Conservation (phyloP, 2,797 vertebrate species). For the Anniella stebbinsi region DNA sequence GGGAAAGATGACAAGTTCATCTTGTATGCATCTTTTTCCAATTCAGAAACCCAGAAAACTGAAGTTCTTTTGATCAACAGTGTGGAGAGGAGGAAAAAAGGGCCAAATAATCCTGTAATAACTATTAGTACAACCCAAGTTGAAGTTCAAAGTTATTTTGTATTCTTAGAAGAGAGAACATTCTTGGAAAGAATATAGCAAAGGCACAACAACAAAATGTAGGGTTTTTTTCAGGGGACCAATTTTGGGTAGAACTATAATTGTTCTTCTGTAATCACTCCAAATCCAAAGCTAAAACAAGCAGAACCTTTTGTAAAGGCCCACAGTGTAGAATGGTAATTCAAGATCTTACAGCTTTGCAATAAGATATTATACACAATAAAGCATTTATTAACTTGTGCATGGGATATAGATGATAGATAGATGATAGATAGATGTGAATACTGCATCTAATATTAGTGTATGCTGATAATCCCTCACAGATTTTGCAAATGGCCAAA, state of each 20-base stretch:
- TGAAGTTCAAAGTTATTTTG: background rate
- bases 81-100: background rate
- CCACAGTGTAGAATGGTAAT: background rate
- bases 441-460: background rate
- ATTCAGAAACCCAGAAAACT: constrained; percentile 10
- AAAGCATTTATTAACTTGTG: background rate
- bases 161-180: background rate
- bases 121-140: constrained; percentile 1
- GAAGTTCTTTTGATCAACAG: constrained; percentile 1
- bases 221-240: background rate
- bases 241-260: background rate
- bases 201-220: background rate
- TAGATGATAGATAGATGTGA: background rate
- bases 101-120: background rate
- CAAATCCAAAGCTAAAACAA: background rate
- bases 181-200: constrained; percentile 6
- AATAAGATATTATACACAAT: background rate
- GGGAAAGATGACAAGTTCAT: constrained; percentile 33
- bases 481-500: background rate
- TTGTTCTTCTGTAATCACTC: background rate
- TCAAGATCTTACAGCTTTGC: background rate
- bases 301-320: background rate
- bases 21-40: constrained; percentile 7
- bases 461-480: background rate
- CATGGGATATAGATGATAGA: background rate